Evolutionary conservation across 2,888 invertebrate species (phyloP), one percentile per base, ranked within the genome.

Genomic region (Aphelenchoides bicaudatus): DNA sequence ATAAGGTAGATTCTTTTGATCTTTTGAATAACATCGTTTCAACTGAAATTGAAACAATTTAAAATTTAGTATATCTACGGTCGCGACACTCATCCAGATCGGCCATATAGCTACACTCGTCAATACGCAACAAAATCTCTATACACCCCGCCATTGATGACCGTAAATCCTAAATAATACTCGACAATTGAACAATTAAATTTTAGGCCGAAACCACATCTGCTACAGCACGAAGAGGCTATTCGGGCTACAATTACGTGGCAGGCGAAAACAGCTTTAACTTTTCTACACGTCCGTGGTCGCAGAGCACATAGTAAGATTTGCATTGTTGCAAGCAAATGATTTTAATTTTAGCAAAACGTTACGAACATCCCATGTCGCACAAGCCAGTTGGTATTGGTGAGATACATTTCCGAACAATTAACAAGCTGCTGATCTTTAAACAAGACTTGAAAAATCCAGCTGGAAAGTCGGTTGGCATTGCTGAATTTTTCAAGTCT

Each of bases 91-190:
- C 71, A 76, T 62, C 69, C 66, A 56, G 48, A 68, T 28, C 66
- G 77, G 47, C 77, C 77, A 21, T 73, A 75, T 57, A 73, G 73
- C 43, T 75, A 70, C 63, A 63, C 65, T 27, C 62, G 68, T 6
- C 43, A 56, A 4, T 72, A 72, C 56, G 70, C 68, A 16, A 64
- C 62, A 13, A 62, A 61, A 4, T 64, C 71, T 10, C 56, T 61
- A 31, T 76, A 76, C 65, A 75, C 76, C 16, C 75, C 75, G 23
- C 73, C 75, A 13, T 63, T 68, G 59, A 68, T 75, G 63, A 66
- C 65, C 10, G n/a, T n/a, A n/a, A n/a, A n/a, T n/a, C n/a, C n/a
- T n/a, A n/a, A n/a, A 53, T 62, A n/a, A 62, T 63, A 29, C 27
- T 53, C 34, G 34, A 27, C 25, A 56, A 21, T 6, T 13, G 31